These are phyloP conservation scores for Epicampocera succincta DNA, from an alignment of 2,888 invertebrate genomes.

Conservation along the genomic window DNA sequence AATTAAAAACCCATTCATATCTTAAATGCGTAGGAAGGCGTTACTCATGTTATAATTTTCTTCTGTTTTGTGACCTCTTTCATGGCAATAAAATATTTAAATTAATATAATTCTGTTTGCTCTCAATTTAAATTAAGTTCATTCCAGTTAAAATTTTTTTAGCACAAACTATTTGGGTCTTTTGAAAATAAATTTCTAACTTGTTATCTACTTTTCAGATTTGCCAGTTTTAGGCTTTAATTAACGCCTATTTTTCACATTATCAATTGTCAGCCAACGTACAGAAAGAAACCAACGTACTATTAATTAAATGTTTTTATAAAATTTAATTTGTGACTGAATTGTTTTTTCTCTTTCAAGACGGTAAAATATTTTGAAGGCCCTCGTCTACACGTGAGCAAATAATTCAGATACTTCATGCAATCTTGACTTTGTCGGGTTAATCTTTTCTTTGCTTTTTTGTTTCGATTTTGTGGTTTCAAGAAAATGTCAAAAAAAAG, in stretches of 20 bases:
- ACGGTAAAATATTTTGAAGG: not conserved
- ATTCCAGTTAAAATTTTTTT: not conserved
- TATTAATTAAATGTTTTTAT: too few relatives aligned
- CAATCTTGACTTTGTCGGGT: not conserved
- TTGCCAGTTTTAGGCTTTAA: not conserved
- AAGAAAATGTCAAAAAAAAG: not conserved
- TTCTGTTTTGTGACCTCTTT: not conserved
- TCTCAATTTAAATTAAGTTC: constrained; percentile 2
- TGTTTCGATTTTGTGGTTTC: not conserved
- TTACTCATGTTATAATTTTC: too few relatives aligned
- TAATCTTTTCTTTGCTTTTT: not conserved
- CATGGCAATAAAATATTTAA: not conserved
- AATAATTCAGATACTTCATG: constrained; percentile 4
- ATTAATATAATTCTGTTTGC: not conserved
- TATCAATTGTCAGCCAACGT: not conserved
- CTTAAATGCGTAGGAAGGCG: too few relatives aligned
- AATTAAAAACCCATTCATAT: too few relatives aligned
- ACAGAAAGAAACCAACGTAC: too few relatives aligned
- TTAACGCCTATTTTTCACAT: not conserved
- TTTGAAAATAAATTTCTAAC: not conserved
- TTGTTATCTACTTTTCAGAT: constrained; percentile 6
- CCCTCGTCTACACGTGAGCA: not conserved
- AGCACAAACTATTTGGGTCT: constrained; percentile 2
- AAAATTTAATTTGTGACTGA: too few relatives aligned
- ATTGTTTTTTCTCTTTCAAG: not conserved